Base-by-base conservation (phyloP, 2,888 invertebrate species). In the Ellobium chinense region DNA sequence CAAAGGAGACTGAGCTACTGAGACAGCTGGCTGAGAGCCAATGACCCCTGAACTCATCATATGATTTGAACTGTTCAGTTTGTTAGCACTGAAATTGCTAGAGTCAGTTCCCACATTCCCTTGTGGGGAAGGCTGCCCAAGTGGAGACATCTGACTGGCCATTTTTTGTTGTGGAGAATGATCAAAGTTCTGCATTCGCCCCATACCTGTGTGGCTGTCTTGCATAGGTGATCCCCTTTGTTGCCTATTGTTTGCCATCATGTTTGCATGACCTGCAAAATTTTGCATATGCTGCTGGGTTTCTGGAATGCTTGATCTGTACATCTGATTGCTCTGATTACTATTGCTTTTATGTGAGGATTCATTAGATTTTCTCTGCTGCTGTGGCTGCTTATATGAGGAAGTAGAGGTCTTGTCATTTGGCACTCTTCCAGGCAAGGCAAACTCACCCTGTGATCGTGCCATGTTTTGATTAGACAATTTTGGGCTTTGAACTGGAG, bases 151-250 rank as follows among this genome's bases (percentile, higher is more conserved):
- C 24, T 79, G 79, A 37, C 73, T 72, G 27, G 72, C 31, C 29
- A 79, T 54, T 46, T 65, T 79, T 24, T 79, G 79, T 39, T 79
- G 79, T 34, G 70, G 37, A 29, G 70, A 62, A 60, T 63, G 34
- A 14, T 70, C 78, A 60, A 39, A 78, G 21, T 54, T 63, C 54
- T 31, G 31, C 70, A 70, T 31, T 56, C 72, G 46, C 2, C 54
- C 24, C 56, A 70, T 46, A 54, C 72, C 63, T 54, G 58, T 21
- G n/a, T 54, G 70, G 34, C 9, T 72, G 12, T 82, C 82, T 65
- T 79, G 82, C 76, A 82, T 79, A n/a, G 82, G 82, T 18, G 82
- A 82, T 18, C 58, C 70, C 31, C 79, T 79, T 3, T 82, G 82
- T 5, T 82, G 82, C 1, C 76, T 79, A 37, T 72, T 79, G 39